Evolutionary conservation across 2,888 invertebrate genomes (phyloP), one percentile per base, ranked within the genome.

Genomic region (Carcina quercana): DNA sequence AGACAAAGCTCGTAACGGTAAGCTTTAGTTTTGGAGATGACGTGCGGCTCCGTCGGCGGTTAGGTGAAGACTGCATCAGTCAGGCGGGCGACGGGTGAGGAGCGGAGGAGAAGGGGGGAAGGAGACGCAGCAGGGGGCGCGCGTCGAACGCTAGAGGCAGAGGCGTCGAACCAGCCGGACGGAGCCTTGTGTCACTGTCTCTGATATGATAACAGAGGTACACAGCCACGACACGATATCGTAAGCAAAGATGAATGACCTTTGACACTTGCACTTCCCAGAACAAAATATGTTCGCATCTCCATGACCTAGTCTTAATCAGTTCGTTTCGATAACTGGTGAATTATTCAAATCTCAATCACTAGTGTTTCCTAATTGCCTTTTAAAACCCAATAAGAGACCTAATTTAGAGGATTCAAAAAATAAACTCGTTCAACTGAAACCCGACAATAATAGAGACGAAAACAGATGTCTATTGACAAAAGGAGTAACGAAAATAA

Each of bases 121-220:
- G 33, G 10, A 38, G 24, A 22, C 33, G 36, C 37, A 34, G 36
- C 34, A 35, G 40, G 41, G 40, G 43, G 41, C 40, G 43, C 40
- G 45, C 40, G 37, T 27, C 32, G 32, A 26, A 14, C 15, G 25
- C 17, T 13, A 12, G 45, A 30, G 51, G 53, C 53, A 58, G 58
- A 69, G 55, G 59, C 72, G 70, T 66, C 74, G 68, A 72, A 74
- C 64, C 52, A 64, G 57, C 48, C 50, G 50, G 48, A n/a, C n/a
- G n/a, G n/a, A n/a, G n/a, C 68, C 65, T 64, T 64, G 59, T 73
- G 66, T 67, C 66, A 68, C 67, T 60, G 61, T 49, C 56, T 64
- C 60, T 70, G 68, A 70, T 69, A 76, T 79, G 82, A 82, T 82
- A 80, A 80, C 75, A 55, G 71, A 70, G 62, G 70, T 75, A 71